These are phyloP conservation scores for Suillia variegata DNA, from an alignment of 2,888 invertebrate species.

Conservation along the genomic window DNA sequence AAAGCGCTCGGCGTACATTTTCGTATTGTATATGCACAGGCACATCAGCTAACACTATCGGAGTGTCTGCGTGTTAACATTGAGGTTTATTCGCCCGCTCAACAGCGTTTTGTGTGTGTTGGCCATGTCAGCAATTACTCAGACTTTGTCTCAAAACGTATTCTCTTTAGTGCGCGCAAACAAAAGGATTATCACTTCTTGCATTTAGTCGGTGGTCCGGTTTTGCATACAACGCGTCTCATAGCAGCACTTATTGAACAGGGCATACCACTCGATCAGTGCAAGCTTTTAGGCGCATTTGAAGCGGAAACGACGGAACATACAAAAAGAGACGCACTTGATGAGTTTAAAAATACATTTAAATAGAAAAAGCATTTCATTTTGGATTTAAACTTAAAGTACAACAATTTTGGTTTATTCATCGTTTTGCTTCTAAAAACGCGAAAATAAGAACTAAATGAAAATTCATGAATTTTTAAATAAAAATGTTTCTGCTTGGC, in stretches of 20 bases:
- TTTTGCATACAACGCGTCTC: slow-evolving; percentile 75
- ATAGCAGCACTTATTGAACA: slow-evolving; percentile 76
- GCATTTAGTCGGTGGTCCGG: slow-evolving; percentile 73
- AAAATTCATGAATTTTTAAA: too few relatives aligned
- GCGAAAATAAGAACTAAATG: too few relatives aligned
- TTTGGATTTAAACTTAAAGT: not conserved
- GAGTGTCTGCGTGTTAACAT: slow-evolving; percentile 74
- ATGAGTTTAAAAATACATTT: slow-evolving; percentile 51
- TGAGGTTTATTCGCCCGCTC: slow-evolving; percentile 75
- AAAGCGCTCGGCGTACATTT: slow-evolving; percentile 71
- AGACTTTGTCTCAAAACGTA: slow-evolving; percentile 77
- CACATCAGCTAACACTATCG: slow-evolving; percentile 66
- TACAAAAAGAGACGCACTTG: slow-evolving; percentile 28
- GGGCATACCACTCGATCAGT: slow-evolving; percentile 50
- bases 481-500: too few relatives aligned
- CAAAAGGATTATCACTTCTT: slow-evolving; percentile 68
- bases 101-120: slow-evolving; percentile 71
- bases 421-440: slow-evolving; percentile 15
- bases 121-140: slow-evolving; percentile 75
- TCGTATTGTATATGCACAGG: slow-evolving; percentile 68
- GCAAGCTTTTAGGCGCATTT: slow-evolving; percentile 24
- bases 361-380: slow-evolving; percentile 37
- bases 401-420: not conserved
- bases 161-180: slow-evolving; percentile 72
- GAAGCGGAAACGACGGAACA: not conserved